Conservation (phyloP, 2,113 vertebrate species). For the Cynoglossus semilaevis region DNA sequence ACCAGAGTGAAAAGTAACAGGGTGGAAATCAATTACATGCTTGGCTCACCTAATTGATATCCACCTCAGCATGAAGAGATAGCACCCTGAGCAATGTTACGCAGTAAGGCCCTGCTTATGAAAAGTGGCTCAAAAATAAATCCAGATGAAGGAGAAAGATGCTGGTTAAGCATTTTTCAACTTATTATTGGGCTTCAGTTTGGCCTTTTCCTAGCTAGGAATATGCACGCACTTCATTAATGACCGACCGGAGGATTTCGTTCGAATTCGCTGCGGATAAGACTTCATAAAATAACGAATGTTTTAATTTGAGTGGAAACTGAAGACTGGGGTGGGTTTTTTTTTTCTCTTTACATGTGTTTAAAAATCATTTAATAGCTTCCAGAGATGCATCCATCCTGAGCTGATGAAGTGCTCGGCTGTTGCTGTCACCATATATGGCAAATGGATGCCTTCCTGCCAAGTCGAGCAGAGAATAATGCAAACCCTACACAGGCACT, state of each 20-base stretch:
- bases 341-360: conserved; percentile 3
- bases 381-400: conserved; percentile 6
- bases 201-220: neutral
- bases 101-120: conserved; percentile 19
- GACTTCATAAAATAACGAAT: neutral
- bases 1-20: conserved; percentile 68
- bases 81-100: conserved; percentile 59
- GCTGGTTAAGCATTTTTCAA: conserved; percentile 26
- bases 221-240: neutral
- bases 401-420: conserved; percentile 17
- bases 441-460: conserved; percentile 16
- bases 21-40: conserved; percentile 80
- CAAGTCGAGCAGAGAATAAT: conserved; percentile 24
- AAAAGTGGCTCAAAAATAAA: conserved; percentile 49
- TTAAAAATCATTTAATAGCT: conserved; percentile 13
- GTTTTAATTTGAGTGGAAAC: neutral
- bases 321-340: conserved; percentile 5
- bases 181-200: neutral
- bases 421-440: conserved; percentile 13
- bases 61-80: conserved; percentile 73
- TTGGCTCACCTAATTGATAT: conserved; percentile 77
- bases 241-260: too few species aligned
- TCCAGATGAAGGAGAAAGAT: conserved; percentile 37
- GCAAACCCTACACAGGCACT: conserved; percentile 21
- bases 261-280: neutral